Base-by-base conservation (phyloP, 2,113 vertebrate genomes). In the Podarcis raffonei region DNA sequence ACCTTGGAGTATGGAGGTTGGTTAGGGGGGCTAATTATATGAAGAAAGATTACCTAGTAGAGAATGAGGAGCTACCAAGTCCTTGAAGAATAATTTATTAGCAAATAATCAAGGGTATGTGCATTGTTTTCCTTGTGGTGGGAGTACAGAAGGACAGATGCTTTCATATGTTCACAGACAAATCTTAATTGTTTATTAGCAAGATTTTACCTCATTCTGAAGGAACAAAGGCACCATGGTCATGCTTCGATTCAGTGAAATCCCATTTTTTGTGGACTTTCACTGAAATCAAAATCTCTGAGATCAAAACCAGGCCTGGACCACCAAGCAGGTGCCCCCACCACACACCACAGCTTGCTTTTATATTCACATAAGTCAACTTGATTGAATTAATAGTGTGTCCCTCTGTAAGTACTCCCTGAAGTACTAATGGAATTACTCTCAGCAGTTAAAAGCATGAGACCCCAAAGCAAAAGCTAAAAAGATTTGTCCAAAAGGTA, bases 51-150 rank as follows among this genome's bases (percentile, higher is more conserved):
- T 97, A 98, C 89, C 95, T 99, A 94, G 95, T 99, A 90, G 97
- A 98, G 84, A 98, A 99, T 77, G 98, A 99, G 96, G 98, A 99
- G 94, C 94, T 98, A 92, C 97, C 98, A 94, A 98, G 98, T 93
- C 99, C 98, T n/a, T 99, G 94, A 98, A 90, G 91, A 93, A 81
- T 76, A 90, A 68, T 86, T 91, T 65, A 23, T 80, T 76, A 48
- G 72, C 11, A 6, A 71, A 13, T 18, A 16, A 83, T 90, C 90
- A 94, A 92, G 81, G 83, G 92, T 74, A 88, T 68, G 89, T 74
- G 27, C 77, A 16, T 27, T 93, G 74, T 89, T 75, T 94, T 95
- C 88, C 92, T 91, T 90, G 84, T 77, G 75, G 91, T 92, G 90
- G 92, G 84, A 86, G 75, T 86, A 91, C 87, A 91, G 80, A 68